These are phyloP conservation scores for Diadumene lineata DNA, from an alignment of 92 coral and sea anemone species.

Conservation along the genomic window DNA sequence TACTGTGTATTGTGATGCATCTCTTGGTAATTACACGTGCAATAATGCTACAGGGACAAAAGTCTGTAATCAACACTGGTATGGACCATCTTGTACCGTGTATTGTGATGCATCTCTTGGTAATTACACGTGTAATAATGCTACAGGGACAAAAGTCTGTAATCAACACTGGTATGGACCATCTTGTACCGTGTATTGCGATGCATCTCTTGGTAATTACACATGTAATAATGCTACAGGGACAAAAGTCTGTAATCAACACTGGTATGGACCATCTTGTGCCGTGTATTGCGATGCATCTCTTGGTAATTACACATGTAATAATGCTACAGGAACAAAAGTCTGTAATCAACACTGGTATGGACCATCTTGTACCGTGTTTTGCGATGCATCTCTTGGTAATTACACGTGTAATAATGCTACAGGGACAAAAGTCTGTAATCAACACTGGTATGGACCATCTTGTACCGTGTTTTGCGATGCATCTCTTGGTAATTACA, in stretches of 20 bases:
- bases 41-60: constrained; percentile 37
- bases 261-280: constrained; percentile 66
- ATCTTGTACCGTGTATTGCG: constrained; percentile 43
- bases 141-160: constrained; percentile 65
- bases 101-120: constrained; percentile 7
- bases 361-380: constrained; percentile 55
- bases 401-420: too few relatives aligned
- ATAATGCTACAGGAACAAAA: constrained; percentile 57
- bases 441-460: constrained; percentile 65
- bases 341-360: constrained; percentile 64
- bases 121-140: constrained; percentile 39
- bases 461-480: constrained; percentile 60
- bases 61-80: constrained; percentile 50
- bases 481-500: constrained; percentile 52
- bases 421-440: constrained; percentile 13
- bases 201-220: constrained; percentile 55
- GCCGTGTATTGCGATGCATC: constrained; percentile 38
- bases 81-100: constrained; percentile 22
- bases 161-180: constrained; percentile 55
- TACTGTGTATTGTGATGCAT: constrained; percentile 48
- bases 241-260: constrained; percentile 18
- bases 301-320: too few relatives aligned
- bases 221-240: constrained; percentile 62
- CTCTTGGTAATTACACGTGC: constrained; percentile 54
- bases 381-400: not conserved